Evolutionary conservation across 2,888 invertebrate genomes (phyloP), one percentile per base, ranked within the genome.

Genomic region (Xylota sylvarum): DNA sequence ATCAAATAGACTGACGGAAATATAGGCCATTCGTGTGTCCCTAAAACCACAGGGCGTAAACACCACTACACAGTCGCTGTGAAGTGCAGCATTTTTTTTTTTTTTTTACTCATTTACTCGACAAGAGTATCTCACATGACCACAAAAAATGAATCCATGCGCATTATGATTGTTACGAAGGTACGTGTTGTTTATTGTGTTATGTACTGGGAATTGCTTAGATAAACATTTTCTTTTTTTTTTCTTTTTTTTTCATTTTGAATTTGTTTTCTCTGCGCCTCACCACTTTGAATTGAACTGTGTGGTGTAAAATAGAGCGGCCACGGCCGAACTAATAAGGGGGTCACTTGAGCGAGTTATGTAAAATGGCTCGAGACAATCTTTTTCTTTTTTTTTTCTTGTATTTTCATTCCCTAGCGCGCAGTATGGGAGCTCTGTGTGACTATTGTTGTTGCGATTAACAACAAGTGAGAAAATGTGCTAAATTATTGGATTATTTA

Each of bases 271-370:
- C 23, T 30, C 43, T 48, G 7, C 23, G 40, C 19, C 23, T 55
- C 52, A 69, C 4, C 37, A 27, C 17, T 30, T 30, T 65, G 10
- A 67, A 67, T 27, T 27, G 17, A 27, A 48, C 14, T 50, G 50
- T 50, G 55, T 27, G 67, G 56, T 27, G 67, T 27, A 40, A 60
- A 43, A 60, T 37, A 32, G 60, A 58, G 60, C 67, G 69, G 77
- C 65, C 58, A 77, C 50, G 69, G 77, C 60, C 60, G 58, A 50
- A 67, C 46, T 77, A 69, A 69, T 69, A 77, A 69, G 30, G 12
- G 58, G 76, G 76, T 77, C 76, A 67, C 46, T 64, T 32, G 58
- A 76, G 27, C 56, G 56, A 56, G 73, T 73, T 76, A 76, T 64
- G 56, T 48, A 76, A 76, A 65, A 65, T 3, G 55, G 35, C 23